Percentiles rank a stretch among this genome's conserved stretches.
phyloP scores from a whole-genome alignment of 1,140 invertebrate species.

The Macrocentrus cingulum region DNA sequence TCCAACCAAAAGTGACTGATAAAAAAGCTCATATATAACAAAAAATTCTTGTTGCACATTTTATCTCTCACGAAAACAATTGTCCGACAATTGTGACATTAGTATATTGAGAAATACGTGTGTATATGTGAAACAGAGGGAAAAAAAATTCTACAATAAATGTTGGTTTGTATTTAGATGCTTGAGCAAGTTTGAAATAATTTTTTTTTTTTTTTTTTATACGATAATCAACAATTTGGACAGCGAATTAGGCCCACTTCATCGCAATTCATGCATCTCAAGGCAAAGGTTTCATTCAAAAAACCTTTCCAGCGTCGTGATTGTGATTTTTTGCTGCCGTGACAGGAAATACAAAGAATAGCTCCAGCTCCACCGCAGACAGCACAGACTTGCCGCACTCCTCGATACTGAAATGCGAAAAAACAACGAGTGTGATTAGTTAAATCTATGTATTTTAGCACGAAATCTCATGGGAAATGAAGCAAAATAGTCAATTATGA shows the following conservation, averaged over 20 bases:
- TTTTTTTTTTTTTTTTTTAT: neutral
- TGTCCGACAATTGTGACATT: no score
- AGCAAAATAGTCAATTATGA: no score
- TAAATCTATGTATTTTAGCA: no score
- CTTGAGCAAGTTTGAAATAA: neutral
- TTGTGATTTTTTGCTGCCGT: conserved; percentile 93
- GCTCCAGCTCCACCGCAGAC: conserved; percentile 88
- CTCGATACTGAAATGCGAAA: conserved; percentile 73
- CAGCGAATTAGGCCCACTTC: conserved; percentile 90
- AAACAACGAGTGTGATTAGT: no score
- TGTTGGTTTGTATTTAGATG: neutral
- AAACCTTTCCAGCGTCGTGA: conserved; percentile 92
- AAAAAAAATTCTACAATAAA: conserved; percentile 1
- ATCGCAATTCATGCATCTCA: conserved; percentile 97
- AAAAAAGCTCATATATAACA: no score
- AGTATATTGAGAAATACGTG: no score
- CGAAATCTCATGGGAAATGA: no score
- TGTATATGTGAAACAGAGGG: no score
- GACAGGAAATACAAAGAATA: conserved; percentile 86
- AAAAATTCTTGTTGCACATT: no score
- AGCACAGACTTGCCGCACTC: conserved; percentile 77
- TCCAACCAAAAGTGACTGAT: no score
- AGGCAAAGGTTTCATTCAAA: conserved; percentile 87
- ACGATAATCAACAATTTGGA: conserved; percentile 67
- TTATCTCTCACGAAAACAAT: no score